Evolutionary conservation across 64 coral and sea anemone species (phyloP).

Genomic region (Orbicella faveolata): DNA sequence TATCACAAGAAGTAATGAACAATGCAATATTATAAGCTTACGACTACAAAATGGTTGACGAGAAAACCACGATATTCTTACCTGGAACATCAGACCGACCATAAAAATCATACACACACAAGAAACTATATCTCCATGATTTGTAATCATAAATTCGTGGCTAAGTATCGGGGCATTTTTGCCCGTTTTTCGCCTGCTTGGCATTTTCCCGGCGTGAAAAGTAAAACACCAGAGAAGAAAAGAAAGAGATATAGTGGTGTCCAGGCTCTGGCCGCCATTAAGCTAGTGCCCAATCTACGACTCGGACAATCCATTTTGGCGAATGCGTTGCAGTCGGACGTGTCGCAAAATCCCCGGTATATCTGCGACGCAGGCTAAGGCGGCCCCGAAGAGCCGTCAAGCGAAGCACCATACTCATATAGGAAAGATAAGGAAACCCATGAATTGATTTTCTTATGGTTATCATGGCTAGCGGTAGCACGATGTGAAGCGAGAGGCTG

Average conservation of each 20-base stretch:
- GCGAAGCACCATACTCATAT: too few species aligned
- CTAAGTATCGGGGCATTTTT: constrained; percentile 96
- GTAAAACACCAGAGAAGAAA: neutral
- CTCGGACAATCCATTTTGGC: too few species aligned
- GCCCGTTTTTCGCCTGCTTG: constrained; percentile 83
- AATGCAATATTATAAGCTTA: neutral
- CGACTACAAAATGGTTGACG: neutral
- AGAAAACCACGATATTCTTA: constrained; percentile 40
- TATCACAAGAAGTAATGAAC: neutral
- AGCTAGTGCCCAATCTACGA: neutral
- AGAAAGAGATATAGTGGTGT: neutral
- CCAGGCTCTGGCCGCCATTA: neutral
- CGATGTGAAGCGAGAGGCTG: too few species aligned
- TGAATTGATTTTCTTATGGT: too few species aligned
- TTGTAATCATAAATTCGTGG: constrained; percentile 98
- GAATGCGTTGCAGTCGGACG: too few species aligned
- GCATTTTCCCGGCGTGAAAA: constrained; percentile 49
- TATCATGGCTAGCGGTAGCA: too few species aligned
- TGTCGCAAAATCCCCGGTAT: too few species aligned
- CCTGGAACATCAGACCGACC: constrained; percentile 97
- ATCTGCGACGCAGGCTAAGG: too few species aligned
- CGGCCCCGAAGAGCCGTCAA: too few species aligned
- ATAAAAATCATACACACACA: constrained; percentile 99
- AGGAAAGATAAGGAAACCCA: too few species aligned
- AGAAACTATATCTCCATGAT: constrained; percentile 99